Conservation (phyloP, 2,888 invertebrate genomes). For the Rapana venosa region DNA sequence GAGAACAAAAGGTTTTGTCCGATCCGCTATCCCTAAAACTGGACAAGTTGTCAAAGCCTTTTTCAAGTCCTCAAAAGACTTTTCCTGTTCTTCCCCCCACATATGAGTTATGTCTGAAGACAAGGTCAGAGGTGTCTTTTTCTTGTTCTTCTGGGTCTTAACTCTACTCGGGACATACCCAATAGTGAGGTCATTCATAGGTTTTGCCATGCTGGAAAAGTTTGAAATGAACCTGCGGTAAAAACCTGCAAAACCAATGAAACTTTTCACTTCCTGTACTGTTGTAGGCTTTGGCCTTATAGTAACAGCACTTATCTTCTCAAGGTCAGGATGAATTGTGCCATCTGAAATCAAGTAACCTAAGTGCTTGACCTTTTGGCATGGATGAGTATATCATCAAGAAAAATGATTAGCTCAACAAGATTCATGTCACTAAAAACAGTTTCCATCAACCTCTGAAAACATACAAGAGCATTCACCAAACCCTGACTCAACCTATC, state of each 20-base stretch:
- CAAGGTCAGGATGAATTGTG: conserved; percentile 8
- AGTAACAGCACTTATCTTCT: background rate
- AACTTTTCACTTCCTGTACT: conserved; percentile 8
- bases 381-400: conserved; percentile 29
- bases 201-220: background rate
- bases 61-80: conserved; percentile 23
- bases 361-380: conserved; percentile 14
- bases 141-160: background rate
- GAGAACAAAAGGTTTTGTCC: conserved; percentile 46
- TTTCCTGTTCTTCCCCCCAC: conserved; percentile 33
- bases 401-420: conserved; percentile 22
- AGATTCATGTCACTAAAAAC: conserved; percentile 43
- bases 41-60: background rate
- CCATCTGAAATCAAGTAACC: conserved; percentile 19
- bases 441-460: conserved; percentile 37
- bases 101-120: background rate
- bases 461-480: conserved; percentile 3
- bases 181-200: conserved; percentile 21
- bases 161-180: background rate
- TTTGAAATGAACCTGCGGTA: conserved; percentile 26
- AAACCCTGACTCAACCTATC: conserved; percentile 11
- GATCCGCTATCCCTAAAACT: conserved; percentile 22
- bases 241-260: conserved; percentile 41
- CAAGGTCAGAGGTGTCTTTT: background rate
- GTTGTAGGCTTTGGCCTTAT: conserved; percentile 15